Evolutionary conservation across 2,888 invertebrate species (phyloP), one percentile per base, ranked within the genome.

Genomic region (Cylindroiulus punctatus): DNA sequence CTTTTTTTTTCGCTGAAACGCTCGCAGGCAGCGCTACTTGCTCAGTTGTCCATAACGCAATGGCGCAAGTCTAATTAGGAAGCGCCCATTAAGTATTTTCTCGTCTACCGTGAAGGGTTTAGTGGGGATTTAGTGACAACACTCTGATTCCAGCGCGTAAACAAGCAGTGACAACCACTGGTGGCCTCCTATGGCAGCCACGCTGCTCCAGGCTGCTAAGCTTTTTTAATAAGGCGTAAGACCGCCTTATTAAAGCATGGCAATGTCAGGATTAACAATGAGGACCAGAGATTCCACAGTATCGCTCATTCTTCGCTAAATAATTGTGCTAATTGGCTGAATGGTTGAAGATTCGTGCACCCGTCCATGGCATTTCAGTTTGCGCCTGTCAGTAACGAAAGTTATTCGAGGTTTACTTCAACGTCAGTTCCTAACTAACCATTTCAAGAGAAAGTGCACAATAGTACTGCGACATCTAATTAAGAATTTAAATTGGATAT

Each of bases 51-150:
- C 52, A 52, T 52, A 52, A 52, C 52, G 52, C 52, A 52, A 52
- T 52, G 52, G 52, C 52, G 52, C 52, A 52, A 52, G 52, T 52
- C 52, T 52, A 52, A 52, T 52, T 52, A 52, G 52, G 52, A 52
- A 52, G 52, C 52, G 52, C 52, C 52, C 52, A 52, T 52, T 52
- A 52, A 52, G 52, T 52, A 52, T 52, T 52, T 52, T 52, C 52
- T 52, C 52, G 52, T 52, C 52, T 52, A 19, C 52, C 52, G 52
- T 52, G 52, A 52, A 52, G 52, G 52, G 52, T 52, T 52, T 52
- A 52, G 52, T 52, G 52, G 52, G 52, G 52, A 52, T 52, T 52
- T 52, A 52, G 52, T 52, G 52, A 52, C 52, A 52, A 52, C 52
- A 52, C 52, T 52, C 52, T 52, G 52, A 52, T 52, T 52, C 52